These are phyloP conservation scores for Neoarius graeffei DNA, from an alignment of 2,113 vertebrate species.

Conservation along the genomic window DNA sequence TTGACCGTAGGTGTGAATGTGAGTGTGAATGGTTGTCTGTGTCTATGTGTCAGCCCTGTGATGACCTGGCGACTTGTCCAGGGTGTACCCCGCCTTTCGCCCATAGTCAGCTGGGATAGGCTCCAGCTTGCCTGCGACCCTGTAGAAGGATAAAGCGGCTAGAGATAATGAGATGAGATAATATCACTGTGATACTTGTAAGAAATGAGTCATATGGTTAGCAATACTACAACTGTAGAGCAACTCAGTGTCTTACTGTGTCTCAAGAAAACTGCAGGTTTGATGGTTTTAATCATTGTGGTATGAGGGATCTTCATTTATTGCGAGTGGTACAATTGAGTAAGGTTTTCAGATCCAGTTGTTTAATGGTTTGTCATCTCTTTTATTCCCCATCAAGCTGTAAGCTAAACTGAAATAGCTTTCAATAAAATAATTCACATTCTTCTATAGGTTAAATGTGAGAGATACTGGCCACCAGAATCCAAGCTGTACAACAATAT, in stretches of 20 bases:
- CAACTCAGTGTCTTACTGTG: background rate
- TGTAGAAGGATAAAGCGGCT: too few species aligned
- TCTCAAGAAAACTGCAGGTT: background rate
- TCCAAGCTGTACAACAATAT: constrained; percentile 77
- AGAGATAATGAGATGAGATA: too few species aligned
- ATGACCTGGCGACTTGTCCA: too few species aligned
- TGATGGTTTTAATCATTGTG: background rate
- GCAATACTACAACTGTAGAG: background rate
- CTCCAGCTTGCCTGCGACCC: too few species aligned
- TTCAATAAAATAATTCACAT: background rate
- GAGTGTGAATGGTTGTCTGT: too few species aligned
- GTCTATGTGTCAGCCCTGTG: too few species aligned
- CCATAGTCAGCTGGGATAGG: too few species aligned
- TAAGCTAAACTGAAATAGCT: background rate
- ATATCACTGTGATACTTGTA: background rate
- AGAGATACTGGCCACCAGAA: constrained; percentile 89
- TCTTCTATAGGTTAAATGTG: constrained; percentile 87
- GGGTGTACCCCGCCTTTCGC: too few species aligned
- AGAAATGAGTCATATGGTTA: background rate
- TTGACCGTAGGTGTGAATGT: too few species aligned
- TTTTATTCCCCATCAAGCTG: background rate
- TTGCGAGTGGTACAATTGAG: background rate
- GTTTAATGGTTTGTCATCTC: background rate
- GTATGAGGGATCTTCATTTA: background rate
- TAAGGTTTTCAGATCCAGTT: background rate